Evolutionary conservation across 2,888 invertebrate species (phyloP).

Genomic region (Vandiemenella viatica): DNA sequence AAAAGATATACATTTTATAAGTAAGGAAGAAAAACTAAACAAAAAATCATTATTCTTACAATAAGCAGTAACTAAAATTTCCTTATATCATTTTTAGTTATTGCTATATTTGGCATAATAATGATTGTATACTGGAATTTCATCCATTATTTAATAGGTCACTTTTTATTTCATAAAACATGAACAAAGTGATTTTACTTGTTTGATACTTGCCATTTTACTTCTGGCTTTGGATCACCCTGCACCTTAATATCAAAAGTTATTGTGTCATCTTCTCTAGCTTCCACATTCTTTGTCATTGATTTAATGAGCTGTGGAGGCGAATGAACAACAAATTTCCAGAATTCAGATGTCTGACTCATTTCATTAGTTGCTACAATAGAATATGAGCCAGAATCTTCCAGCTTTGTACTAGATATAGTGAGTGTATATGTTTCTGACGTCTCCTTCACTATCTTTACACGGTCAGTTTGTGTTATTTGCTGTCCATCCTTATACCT

Average conservation of each 20-base stretch:
- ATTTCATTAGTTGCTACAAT: constrained; percentile 73
- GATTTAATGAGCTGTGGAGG: constrained; percentile 58
- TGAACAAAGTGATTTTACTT: no score
- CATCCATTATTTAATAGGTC: no score
- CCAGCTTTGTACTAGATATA: constrained; percentile 53
- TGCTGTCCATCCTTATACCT: constrained; percentile 74
- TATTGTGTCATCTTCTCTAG: constrained; percentile 61
- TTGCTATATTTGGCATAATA: no score
- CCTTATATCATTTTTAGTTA: no score
- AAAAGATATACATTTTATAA: background rate
- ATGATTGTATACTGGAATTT: no score
- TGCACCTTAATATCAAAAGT: constrained; percentile 60
- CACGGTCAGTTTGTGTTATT: constrained; percentile 52
- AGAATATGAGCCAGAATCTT: constrained; percentile 78
- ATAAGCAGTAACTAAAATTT: no score
- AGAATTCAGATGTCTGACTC: constrained; percentile 82
- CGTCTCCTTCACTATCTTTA: constrained; percentile 52
- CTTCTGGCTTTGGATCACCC: constrained; percentile 66
- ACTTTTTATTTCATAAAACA: no score
- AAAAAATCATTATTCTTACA: no score
- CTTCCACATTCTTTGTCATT: constrained; percentile 48
- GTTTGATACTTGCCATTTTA: constrained; percentile 74
- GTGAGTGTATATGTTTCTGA: constrained; percentile 47
- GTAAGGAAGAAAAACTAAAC: no score
- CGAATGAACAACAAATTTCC: constrained; percentile 71